Conservation (phyloP, 2,113 vertebrate genomes). For the Menura novaehollandiae region DNA sequence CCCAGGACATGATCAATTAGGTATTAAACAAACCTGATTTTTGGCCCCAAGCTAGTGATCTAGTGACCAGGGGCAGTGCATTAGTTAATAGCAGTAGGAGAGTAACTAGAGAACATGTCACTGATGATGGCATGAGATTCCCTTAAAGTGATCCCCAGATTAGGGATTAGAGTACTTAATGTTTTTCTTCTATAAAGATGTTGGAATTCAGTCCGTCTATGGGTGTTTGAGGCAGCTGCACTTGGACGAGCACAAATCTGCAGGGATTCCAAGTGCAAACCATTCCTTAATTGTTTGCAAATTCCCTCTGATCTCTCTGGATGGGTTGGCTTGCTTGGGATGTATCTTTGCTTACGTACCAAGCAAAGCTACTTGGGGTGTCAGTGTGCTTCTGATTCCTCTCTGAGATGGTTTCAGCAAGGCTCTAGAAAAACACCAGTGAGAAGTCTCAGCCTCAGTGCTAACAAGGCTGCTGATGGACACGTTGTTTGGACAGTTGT, state of each 20-base stretch:
- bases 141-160: slow-evolving; percentile 42
- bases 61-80: background rate
- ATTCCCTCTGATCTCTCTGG: slow-evolving; percentile 7
- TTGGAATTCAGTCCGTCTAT: background rate
- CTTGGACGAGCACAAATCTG: background rate
- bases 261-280: slow-evolving; percentile 5
- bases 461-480: background rate
- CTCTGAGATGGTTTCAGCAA: background rate
- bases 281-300: slow-evolving; percentile 54
- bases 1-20: background rate
- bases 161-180: slow-evolving; percentile 46
- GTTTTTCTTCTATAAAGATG: slow-evolving; percentile 7
- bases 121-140: background rate
- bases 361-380: background rate
- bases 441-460: background rate
- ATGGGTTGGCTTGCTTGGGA: background rate
- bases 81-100: background rate
- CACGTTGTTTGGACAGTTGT: background rate
- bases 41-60: background rate
- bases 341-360: background rate
- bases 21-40: background rate
- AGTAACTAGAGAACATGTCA: background rate
- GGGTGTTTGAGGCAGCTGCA: background rate
- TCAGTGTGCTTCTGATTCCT: background rate
- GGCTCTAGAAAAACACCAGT: background rate